A percentile compares a stretch with the other conserved stretches of the same genome.
Evolutionary conservation across 1,140 invertebrate genomes (phyloP).

Genomic region (Maconellicoccus hirsutus): DNA sequence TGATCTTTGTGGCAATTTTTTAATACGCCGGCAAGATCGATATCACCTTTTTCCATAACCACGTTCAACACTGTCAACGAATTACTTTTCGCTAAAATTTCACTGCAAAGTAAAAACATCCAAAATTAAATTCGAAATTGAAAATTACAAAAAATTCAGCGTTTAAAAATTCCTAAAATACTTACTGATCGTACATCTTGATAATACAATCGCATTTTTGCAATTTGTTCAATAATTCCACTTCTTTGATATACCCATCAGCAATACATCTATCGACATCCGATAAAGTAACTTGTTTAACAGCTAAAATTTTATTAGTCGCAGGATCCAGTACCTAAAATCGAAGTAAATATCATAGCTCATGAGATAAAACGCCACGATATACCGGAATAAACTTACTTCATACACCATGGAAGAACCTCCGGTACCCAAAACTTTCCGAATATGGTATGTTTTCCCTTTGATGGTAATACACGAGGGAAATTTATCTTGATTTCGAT

Average conservation of each 20-base stretch:
- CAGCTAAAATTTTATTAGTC: constrained; percentile 29
- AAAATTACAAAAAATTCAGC: neutral
- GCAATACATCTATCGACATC: constrained; percentile 55
- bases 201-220: constrained; percentile 75
- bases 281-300: constrained; percentile 47
- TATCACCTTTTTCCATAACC: constrained; percentile 87
- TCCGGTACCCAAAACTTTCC: constrained; percentile 30
- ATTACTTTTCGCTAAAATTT: constrained; percentile 45
- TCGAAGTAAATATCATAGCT: neutral
- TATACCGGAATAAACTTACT: constrained; percentile 25
- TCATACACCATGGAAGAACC: constrained; percentile 32
- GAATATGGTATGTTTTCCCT: constrained; percentile 29
- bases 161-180: constrained; percentile 31
- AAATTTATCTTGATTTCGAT: neutral
- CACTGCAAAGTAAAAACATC: constrained; percentile 31
- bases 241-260: constrained; percentile 81
- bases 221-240: constrained; percentile 67
- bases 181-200: constrained; percentile 79
- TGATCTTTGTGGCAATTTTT: constrained; percentile 45
- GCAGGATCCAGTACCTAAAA: constrained; percentile 30
- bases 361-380: neutral
- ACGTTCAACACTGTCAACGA: constrained; percentile 50
- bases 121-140: constrained; percentile 24
- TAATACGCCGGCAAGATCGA: constrained; percentile 71
- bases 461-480: constrained; percentile 26